phyloP scores from a whole-genome alignment of 1,140 invertebrate species.

The Rhyacophila brunnea region DNA sequence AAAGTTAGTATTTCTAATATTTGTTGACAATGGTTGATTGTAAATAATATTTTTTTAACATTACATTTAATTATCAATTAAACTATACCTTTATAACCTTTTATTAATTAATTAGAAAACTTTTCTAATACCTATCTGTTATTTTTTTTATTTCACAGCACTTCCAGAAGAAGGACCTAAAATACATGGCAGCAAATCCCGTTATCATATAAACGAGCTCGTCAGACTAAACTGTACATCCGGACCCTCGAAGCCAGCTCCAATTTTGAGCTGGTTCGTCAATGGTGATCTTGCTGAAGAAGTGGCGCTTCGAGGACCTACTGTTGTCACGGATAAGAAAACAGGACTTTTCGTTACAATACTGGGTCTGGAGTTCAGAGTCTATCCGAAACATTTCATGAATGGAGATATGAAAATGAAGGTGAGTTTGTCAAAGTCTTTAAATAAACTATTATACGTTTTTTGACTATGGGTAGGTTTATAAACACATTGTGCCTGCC shows the following conservation, averaged over 20 bases:
- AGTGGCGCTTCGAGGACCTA: constrained; percentile 54
- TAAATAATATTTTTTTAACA: too few species aligned
- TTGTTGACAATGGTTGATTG: too few species aligned
- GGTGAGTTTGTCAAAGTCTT: constrained; percentile 40
- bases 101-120: not conserved
- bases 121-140: not conserved
- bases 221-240: constrained; percentile 71
- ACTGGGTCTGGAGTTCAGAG: constrained; percentile 64
- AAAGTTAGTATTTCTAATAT: too few species aligned
- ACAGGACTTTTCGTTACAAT: constrained; percentile 64
- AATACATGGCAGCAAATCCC: constrained; percentile 62
- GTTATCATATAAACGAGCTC: constrained; percentile 66
- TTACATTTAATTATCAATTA: too few species aligned
- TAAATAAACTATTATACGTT: too few species aligned
- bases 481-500: too few species aligned
- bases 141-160: constrained; percentile 50
- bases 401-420: constrained; percentile 70
- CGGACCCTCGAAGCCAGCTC: constrained; percentile 65
- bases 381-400: constrained; percentile 63
- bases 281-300: constrained; percentile 65
- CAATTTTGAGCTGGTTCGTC: constrained; percentile 69
- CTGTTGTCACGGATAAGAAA: constrained; percentile 52
- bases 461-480: too few species aligned
- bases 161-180: constrained; percentile 65
- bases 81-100: too few species aligned